These are phyloP conservation scores for Anhinga anhinga DNA, from an alignment of 2,113 vertebrate genomes.

Conservation along the genomic window DNA sequence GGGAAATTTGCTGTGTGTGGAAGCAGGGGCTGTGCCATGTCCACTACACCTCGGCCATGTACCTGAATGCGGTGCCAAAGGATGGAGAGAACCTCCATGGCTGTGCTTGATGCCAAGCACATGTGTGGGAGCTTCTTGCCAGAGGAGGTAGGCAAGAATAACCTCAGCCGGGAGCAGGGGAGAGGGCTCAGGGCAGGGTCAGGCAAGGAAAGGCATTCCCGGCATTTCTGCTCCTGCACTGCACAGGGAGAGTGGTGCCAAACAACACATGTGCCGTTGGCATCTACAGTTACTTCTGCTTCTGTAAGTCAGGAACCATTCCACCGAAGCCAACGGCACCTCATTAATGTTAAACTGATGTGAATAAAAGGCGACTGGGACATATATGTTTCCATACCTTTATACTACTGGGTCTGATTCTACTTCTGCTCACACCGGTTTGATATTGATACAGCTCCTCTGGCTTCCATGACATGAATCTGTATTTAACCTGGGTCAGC, in stretches of 20 bases:
- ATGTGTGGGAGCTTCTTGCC: not conserved
- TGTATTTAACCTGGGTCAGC: slow-evolving; percentile 19
- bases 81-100: not conserved
- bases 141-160: not conserved
- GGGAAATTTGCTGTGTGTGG: rapidly evolving
- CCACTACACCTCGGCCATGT: rapidly evolving
- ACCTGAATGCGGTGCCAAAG: rapidly evolving
- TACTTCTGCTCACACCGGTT: not conserved
- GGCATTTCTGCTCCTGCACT: rapidly evolving
- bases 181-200: not conserved
- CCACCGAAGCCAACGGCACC: not conserved
- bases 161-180: not conserved
- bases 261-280: not conserved
- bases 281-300: not conserved
- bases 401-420: not conserved
- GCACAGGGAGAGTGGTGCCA: not conserved
- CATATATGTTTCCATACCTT: slow-evolving; percentile 25
- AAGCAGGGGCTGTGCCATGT: not conserved
- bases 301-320: not conserved
- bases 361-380: slow-evolving; percentile 7
- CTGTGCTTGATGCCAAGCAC: not conserved
- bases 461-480: slow-evolving; percentile 12
- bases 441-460: slow-evolving; percentile 20
- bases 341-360: slow-evolving; percentile 19
- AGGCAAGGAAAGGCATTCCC: not conserved